A percentile compares a stretch with the other conserved stretches of the same genome.
Evolutionary conservation across 2,113 vertebrate genomes (phyloP).

Genomic region (Nothobranchius kuhntae): DNA sequence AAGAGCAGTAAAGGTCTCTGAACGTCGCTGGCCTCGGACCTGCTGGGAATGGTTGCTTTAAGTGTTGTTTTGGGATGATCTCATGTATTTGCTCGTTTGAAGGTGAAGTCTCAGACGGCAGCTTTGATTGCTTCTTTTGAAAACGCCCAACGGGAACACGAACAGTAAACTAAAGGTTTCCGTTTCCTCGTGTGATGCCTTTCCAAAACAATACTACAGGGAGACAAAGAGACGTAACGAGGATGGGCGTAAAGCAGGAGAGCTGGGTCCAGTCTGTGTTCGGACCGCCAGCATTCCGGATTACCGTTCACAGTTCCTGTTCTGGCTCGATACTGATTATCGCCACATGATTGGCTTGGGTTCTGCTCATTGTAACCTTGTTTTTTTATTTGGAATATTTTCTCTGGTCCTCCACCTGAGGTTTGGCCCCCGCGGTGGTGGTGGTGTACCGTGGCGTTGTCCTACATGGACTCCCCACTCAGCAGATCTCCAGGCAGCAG

Average conservation of each 20-base stretch:
- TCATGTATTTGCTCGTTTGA: constrained; percentile 22
- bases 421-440: constrained; percentile 43
- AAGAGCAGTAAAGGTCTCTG: constrained; percentile 70
- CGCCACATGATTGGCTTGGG: constrained; percentile 83
- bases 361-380: constrained; percentile 76
- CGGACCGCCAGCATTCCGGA: constrained; percentile 72
- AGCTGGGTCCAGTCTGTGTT: constrained; percentile 67
- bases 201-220: constrained; percentile 50
- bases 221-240: constrained; percentile 12
- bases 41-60: constrained; percentile 73
- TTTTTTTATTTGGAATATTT: constrained; percentile 12
- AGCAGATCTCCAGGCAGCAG: constrained; percentile 94
- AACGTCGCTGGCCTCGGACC: constrained; percentile 73
- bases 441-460: constrained; percentile 46
- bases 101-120: constrained; percentile 72
- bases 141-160: constrained; percentile 53
- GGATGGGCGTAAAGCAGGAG: constrained; percentile 56
- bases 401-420: constrained; percentile 28
- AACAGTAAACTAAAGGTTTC: constrained; percentile 48
- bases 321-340: constrained; percentile 81
- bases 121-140: constrained; percentile 77
- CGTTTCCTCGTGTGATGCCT: constrained; percentile 46
- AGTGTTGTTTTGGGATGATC: constrained; percentile 65
- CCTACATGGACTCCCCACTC: constrained; percentile 94
- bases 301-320: constrained; percentile 75